phyloP scores from a whole-genome alignment of 2,113 vertebrate species.

The Pseudorhombus dupliciocellatus region DNA sequence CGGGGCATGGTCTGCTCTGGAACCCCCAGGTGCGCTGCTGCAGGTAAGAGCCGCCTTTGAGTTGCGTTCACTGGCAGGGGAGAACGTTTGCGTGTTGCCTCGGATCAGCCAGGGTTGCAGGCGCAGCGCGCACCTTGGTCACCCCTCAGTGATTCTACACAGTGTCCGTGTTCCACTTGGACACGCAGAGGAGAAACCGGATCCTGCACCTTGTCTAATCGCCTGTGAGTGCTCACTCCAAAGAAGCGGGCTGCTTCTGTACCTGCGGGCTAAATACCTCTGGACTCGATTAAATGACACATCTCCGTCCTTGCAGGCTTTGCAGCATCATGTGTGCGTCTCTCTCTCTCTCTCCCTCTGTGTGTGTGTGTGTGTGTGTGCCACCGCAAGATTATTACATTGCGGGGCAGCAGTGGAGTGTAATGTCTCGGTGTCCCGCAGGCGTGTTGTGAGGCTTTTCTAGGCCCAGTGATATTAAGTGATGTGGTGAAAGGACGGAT shows the following conservation, averaged over 20 bases:
- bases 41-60: slow-evolving; percentile 68
- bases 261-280: slow-evolving; percentile 38
- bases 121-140: slow-evolving; percentile 59
- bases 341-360: slow-evolving; percentile 15
- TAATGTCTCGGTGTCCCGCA: slow-evolving; percentile 48
- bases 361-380: slow-evolving; percentile 11
- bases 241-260: slow-evolving; percentile 57
- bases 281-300: slow-evolving; percentile 55
- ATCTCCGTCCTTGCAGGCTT: slow-evolving; percentile 34
- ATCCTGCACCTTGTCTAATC: slow-evolving; percentile 83
- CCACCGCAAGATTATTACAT: slow-evolving; percentile 53
- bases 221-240: slow-evolving; percentile 74
- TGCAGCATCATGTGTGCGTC: slow-evolving; percentile 21
- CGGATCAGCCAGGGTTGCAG: slow-evolving; percentile 27
- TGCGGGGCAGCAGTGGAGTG: slow-evolving; percentile 39
- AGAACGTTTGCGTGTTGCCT: slow-evolving; percentile 13
- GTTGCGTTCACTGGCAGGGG: background rate
- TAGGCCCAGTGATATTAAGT: slow-evolving; percentile 45
- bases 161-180: slow-evolving; percentile 80
- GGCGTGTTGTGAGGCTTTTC: slow-evolving; percentile 50
- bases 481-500: slow-evolving; percentile 66
- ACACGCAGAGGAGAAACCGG: slow-evolving; percentile 87
- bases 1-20: background rate
- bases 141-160: slow-evolving; percentile 83
- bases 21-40: slow-evolving; percentile 14